These are phyloP conservation scores for Solea senegalensis DNA, from an alignment of 2,113 vertebrate genomes.

Conservation along the genomic window DNA sequence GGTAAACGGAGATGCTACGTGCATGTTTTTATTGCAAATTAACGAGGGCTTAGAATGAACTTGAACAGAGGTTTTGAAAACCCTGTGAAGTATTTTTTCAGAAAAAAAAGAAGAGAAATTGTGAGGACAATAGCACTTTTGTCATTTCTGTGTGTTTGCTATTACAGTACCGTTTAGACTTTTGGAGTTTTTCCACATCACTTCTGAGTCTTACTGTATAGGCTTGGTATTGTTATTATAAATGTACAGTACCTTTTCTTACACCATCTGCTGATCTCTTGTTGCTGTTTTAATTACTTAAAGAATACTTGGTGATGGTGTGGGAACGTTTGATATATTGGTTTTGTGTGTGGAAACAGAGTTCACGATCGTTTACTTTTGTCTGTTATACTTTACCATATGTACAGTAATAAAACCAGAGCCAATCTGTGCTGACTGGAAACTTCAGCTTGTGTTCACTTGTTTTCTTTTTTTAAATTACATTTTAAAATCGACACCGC, in stretches of 20 bases:
- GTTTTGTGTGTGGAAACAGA: slow-evolving; percentile 12
- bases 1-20: not conserved
- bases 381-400: slow-evolving; percentile 47
- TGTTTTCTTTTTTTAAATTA: no score
- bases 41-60: slow-evolving; percentile 5
- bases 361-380: slow-evolving; percentile 31
- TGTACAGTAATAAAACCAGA: slow-evolving; percentile 60
- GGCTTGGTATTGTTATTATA: slow-evolving; percentile 6
- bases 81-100: slow-evolving; percentile 8
- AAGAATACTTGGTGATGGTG: not conserved
- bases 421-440: slow-evolving; percentile 28
- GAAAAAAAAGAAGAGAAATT: slow-evolving; percentile 4
- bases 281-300: slow-evolving; percentile 25
- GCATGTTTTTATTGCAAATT: slow-evolving; percentile 7
- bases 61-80: slow-evolving; percentile 12
- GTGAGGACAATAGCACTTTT: slow-evolving; percentile 39
- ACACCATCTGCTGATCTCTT: not conserved
- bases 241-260: slow-evolving; percentile 19
- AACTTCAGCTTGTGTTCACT: not conserved
- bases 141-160: slow-evolving; percentile 12
- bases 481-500: no score
- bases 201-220: slow-evolving; percentile 13
- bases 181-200: slow-evolving; percentile 17
- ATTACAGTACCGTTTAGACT: not conserved
- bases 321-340: not conserved